A percentile compares a stretch with the other conserved stretches of the same genome.
phyloP scores from a whole-genome alignment of 2,797 vertebrate species.

The Botia kubotai region DNA sequence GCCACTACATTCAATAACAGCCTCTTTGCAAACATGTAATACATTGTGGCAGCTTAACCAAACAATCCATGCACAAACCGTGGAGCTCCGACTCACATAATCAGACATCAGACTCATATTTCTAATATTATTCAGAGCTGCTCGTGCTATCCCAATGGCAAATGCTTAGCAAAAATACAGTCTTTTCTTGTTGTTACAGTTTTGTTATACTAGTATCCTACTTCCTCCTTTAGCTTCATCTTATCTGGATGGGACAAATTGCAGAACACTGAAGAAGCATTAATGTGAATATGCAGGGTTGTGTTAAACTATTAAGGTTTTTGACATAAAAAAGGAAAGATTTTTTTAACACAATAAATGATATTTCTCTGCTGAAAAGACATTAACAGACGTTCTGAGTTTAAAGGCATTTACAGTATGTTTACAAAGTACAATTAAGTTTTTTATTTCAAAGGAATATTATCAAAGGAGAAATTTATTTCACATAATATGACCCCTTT shows the following conservation, averaged over 20 bases:
- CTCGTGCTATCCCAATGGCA: not conserved
- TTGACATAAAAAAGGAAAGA: not conserved
- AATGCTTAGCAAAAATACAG: not conserved
- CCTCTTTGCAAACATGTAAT: not conserved
- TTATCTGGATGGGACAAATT: no score
- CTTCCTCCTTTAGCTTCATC: no score
- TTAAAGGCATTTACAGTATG: no score
- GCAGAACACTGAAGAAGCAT: no score
- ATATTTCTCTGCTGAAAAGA: not conserved
- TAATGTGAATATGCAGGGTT: no score
- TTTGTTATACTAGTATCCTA: no score
- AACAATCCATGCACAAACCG: conserved; percentile 12
- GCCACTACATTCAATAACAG: conserved; percentile 7
- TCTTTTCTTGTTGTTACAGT: not conserved
- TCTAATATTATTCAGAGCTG: not conserved
- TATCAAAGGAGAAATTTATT: not conserved
- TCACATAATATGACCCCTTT: not conserved
- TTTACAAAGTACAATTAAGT: not conserved
- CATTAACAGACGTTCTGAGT: no score
- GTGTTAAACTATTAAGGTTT: not conserved
- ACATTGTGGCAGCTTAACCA: conserved; percentile 11
- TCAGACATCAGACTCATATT: not conserved
- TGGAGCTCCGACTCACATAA: conserved; percentile 20
- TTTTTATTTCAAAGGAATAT: not conserved
- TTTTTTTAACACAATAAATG: not conserved